Conservation (phyloP, 2,797 vertebrate genomes). For the Eidolon dupreanum region DNA sequence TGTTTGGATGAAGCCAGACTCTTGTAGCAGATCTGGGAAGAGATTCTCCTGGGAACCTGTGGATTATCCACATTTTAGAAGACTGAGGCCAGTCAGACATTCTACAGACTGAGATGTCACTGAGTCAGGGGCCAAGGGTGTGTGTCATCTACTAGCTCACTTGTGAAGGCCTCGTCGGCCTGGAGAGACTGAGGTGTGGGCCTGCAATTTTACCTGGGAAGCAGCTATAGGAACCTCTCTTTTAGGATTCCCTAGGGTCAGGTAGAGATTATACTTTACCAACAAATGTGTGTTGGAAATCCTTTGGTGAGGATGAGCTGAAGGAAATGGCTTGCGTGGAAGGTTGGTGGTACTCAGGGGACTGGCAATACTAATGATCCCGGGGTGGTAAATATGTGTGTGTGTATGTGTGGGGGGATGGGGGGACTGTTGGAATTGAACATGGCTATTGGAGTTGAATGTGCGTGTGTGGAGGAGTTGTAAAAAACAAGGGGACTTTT, state of each 20-base stretch:
- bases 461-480: neutral
- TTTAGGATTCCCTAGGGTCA: neutral
- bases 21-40: neutral
- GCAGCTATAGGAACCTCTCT: neutral
- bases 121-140: neutral
- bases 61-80: neutral
- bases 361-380: neutral
- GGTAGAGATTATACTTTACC: neutral
- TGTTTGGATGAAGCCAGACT: neutral
- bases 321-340: neutral
- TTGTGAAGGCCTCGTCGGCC: rapidly evolving
- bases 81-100: neutral
- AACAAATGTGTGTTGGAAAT: neutral
- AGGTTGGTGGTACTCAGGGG: neutral
- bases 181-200: neutral
- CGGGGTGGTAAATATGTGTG: neutral
- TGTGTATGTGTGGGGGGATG: no score
- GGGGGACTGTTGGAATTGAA: no score
- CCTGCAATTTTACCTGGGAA: neutral
- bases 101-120: neutral
- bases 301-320: neutral
- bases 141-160: neutral
- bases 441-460: neutral
- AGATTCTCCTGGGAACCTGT: neutral
- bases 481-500: neutral